Percentiles rank a stretch among this genome's conserved stretches.
These are phyloP conservation scores for Desoria tigrina DNA, from an alignment of 2,888 invertebrate species.

Conservation along the genomic window DNA sequence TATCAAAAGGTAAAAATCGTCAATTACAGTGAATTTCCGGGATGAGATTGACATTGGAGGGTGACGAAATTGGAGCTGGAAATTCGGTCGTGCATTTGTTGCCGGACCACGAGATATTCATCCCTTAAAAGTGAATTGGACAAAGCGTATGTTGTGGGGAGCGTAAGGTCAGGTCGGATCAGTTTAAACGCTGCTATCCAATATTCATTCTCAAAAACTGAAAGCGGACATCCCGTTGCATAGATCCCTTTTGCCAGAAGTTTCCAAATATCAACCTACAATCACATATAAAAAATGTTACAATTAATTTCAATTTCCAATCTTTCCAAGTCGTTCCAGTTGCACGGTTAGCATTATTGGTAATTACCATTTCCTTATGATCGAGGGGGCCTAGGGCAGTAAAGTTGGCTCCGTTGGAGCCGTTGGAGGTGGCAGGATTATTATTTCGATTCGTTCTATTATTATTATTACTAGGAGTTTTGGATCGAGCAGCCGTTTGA, in stretches of 20 bases:
- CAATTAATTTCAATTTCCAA: no score
- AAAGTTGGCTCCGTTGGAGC: no score
- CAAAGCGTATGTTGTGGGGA: slow-evolving; percentile 29
- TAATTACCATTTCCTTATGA: no score
- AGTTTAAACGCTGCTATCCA: slow-evolving; percentile 18
- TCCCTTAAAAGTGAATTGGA: slow-evolving; percentile 30
- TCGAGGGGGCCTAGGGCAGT: no score
- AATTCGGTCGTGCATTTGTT: slow-evolving; percentile 31
- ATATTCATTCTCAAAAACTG: slow-evolving; percentile 27
- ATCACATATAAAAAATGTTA: not conserved
- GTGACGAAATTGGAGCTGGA: slow-evolving; percentile 31
- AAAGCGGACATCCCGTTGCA: slow-evolving; percentile 34
- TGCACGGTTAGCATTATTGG: no score
- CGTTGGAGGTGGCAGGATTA: no score
- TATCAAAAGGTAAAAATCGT: slow-evolving; percentile 2
- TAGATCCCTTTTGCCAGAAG: slow-evolving; percentile 34
- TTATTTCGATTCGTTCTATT: no score
- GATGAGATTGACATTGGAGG: slow-evolving; percentile 33
- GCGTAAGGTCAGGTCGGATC: slow-evolving; percentile 30
- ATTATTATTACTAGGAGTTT: no score
- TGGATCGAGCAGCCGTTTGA: not conserved
- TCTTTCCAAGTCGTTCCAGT: no score
- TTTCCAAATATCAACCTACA: slow-evolving; percentile 37
- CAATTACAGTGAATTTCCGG: slow-evolving; percentile 27
- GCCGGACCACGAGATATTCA: slow-evolving; percentile 29